Evolutionary conservation across 2,888 invertebrate genomes (phyloP).

Genomic region (Helleia helle): DNA sequence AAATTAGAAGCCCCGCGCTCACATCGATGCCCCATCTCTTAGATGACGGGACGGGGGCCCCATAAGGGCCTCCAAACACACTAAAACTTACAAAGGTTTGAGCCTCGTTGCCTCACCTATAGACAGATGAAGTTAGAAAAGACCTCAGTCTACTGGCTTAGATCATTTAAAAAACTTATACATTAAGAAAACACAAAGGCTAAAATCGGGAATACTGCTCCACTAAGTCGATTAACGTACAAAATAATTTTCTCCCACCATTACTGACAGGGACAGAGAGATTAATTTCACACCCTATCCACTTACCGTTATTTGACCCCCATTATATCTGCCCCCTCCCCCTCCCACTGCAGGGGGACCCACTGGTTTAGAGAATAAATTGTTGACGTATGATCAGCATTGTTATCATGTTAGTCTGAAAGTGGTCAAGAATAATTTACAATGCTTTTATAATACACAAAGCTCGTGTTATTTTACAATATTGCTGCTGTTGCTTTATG

Average conservation of each 20-base stretch:
- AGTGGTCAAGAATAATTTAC: not conserved
- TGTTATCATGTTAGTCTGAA: not conserved
- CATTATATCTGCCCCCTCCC: not conserved
- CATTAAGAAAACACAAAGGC: not conserved
- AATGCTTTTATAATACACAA: not conserved
- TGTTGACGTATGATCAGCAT: not conserved
- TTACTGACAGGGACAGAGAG: slow-evolving; percentile 1
- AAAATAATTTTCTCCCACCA: not conserved
- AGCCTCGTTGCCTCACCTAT: too few relatives aligned
- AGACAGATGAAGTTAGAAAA: too few relatives aligned
- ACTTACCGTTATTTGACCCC: slow-evolving; percentile 7
- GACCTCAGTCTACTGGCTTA: too few relatives aligned
- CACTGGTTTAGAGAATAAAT: not conserved
- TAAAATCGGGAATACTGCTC: too few relatives aligned
- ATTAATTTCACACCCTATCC: slow-evolving; percentile 6
- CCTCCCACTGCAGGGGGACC: not conserved
- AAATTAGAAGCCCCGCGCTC: too few relatives aligned
- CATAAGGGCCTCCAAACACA: too few relatives aligned
- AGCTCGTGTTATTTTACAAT: not conserved
- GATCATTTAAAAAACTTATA: not conserved
- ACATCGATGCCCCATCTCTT: too few relatives aligned
- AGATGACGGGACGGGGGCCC: too few relatives aligned
- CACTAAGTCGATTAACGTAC: not conserved
- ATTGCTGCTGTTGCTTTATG: too few relatives aligned
- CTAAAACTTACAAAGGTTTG: too few relatives aligned